These are phyloP conservation scores for Lamellibrachia satsuma DNA, from an alignment of 2,888 invertebrate species.

Conservation along the genomic window DNA sequence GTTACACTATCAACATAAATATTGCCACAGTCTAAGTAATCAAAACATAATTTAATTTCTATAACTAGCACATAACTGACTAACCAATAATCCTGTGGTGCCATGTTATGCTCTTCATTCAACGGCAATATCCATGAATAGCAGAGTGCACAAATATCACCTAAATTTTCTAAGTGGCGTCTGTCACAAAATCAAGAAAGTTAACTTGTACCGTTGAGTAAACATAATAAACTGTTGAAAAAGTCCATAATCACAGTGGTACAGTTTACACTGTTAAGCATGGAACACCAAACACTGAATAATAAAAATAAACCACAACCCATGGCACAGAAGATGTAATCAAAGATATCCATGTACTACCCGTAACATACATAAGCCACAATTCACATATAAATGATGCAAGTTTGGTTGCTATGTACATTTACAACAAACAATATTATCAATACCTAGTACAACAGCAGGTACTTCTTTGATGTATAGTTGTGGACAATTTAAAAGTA, in stretches of 20 bases:
- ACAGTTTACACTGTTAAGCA: too few relatives aligned
- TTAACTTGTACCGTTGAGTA: too few relatives aligned
- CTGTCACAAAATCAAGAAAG: too few relatives aligned
- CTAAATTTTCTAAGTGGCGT: too few relatives aligned
- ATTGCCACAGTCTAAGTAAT: not conserved
- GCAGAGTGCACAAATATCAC: too few relatives aligned
- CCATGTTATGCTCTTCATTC: too few relatives aligned
- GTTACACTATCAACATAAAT: not conserved
- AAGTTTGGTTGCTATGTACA: slow-evolving; percentile 4
- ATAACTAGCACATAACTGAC: not conserved
- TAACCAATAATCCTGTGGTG: not conserved
- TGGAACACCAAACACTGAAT: too few relatives aligned
- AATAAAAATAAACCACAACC: too few relatives aligned
- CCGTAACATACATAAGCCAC: not conserved
- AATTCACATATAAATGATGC: not conserved
- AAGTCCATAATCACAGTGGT: too few relatives aligned
- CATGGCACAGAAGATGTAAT: too few relatives aligned
- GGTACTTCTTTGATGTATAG: not conserved
- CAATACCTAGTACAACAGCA: not conserved
- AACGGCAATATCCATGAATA: too few relatives aligned
- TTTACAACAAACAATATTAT: not conserved
- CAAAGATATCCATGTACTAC: not conserved
- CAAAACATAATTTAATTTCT: not conserved
- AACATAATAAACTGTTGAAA: too few relatives aligned
- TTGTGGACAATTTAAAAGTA: not conserved